Percentiles rank a stretch among this genome's conserved stretches.
Evolutionary conservation across 2,797 vertebrate species (phyloP).

Genomic region (Tolypeutes matacus): DNA sequence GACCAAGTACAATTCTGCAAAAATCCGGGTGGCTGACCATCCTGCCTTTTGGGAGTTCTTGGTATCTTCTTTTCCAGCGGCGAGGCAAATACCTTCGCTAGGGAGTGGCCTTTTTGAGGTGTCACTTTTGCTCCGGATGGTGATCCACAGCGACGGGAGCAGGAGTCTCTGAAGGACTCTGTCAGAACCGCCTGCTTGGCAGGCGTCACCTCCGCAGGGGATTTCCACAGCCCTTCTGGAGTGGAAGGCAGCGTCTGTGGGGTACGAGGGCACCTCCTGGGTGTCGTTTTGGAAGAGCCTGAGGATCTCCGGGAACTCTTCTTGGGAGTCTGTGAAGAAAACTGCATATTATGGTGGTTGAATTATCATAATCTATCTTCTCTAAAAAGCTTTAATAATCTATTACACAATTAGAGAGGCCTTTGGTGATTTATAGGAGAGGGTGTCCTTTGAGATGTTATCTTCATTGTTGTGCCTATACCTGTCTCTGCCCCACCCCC

Average conservation of each 20-base stretch:
- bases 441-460: too few relatives aligned
- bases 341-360: neutral
- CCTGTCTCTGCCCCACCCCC: too few relatives aligned
- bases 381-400: neutral
- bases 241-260: neutral
- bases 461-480: too few relatives aligned
- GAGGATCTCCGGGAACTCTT: slow-evolving; percentile 85
- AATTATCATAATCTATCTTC: neutral
- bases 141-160: slow-evolving; percentile 81
- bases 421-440: neutral
- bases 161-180: slow-evolving; percentile 77
- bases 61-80: slow-evolving; percentile 82
- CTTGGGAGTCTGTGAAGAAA: slow-evolving; percentile 86
- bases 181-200: slow-evolving; percentile 74
- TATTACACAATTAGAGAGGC: neutral
- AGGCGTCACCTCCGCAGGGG: slow-evolving; percentile 72
- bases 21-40: neutral
- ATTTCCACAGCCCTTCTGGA: slow-evolving; percentile 49
- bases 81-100: slow-evolving; percentile 82
- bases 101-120: slow-evolving; percentile 83
- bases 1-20: slow-evolving; percentile 22
- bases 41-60: slow-evolving; percentile 38
- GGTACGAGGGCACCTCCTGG: slow-evolving; percentile 74
- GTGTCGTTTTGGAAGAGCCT: slow-evolving; percentile 64
- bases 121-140: slow-evolving; percentile 84